Percentiles rank a stretch among this genome's conserved stretches.
Evolutionary conservation across 2,888 invertebrate species (phyloP).

Genomic region (Clunio marinus): DNA sequence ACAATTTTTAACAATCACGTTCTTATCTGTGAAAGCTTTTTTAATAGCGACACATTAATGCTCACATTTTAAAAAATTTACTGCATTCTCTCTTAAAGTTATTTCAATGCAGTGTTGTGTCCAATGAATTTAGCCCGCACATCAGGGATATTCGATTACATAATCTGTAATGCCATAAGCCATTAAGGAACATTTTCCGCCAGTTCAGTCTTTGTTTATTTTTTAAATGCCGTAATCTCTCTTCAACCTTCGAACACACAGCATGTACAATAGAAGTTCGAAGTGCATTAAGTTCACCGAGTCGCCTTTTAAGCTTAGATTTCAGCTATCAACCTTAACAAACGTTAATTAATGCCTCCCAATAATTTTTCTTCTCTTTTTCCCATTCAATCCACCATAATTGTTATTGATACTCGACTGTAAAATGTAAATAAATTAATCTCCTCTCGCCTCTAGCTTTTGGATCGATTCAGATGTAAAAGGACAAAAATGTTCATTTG

Average conservation of each 20-base stretch:
- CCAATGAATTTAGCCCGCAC: not conserved
- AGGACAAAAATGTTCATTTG: not conserved
- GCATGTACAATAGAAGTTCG: not conserved
- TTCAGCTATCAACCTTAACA: not conserved
- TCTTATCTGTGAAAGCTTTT: not conserved
- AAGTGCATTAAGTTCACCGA: not conserved
- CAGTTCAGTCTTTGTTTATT: not conserved
- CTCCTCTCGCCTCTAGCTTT: constrained; percentile 4
- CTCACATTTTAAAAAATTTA: not conserved
- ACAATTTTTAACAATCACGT: not conserved
- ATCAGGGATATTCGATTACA: not conserved
- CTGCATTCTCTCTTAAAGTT: not conserved
- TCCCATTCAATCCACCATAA: constrained; percentile 7
- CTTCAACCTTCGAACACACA: not conserved
- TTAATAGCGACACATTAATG: not conserved
- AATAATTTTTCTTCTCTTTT: constrained; percentile 18
- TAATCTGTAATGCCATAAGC: not conserved
- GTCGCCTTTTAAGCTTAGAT: not conserved
- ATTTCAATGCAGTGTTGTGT: not conserved
- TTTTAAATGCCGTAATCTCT: not conserved
- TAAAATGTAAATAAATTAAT: constrained; percentile 36
- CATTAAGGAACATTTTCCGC: not conserved
- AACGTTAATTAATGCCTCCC: constrained; percentile 28
- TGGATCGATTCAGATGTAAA: not conserved
- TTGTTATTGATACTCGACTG: constrained; percentile 30